A percentile compares a stretch with the other conserved stretches of the same genome.
Conservation (phyloP, 1,140 invertebrate species). For the Pseudomyrmex sp. region DNA sequence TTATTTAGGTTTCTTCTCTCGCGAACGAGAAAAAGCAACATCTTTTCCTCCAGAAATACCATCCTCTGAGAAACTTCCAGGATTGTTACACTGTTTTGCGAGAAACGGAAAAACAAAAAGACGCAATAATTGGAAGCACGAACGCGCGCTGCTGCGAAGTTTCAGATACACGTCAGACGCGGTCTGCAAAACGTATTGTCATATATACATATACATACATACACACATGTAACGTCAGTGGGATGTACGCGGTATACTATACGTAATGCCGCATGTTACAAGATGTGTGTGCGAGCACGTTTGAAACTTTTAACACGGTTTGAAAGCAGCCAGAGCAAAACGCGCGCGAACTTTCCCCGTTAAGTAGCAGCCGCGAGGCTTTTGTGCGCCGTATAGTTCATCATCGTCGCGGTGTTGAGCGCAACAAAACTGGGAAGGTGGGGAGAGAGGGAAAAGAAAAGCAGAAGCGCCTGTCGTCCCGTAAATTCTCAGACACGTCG, state of each 20-base stretch:
- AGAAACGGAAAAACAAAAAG: background rate
- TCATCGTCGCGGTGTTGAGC: constrained; percentile 1
- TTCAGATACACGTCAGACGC: background rate
- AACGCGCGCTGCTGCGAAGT: background rate
- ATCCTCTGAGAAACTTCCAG: background rate
- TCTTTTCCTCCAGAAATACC: background rate
- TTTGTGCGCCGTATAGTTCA: constrained; percentile 10
- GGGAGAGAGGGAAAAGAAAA: background rate
- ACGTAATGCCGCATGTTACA: background rate
- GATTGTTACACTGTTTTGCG: background rate
- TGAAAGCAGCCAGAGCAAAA: constrained; percentile 8
- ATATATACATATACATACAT: no score
- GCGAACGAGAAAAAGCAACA: background rate
- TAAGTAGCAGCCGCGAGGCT: constrained; percentile 31
- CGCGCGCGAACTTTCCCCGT: constrained; percentile 44
- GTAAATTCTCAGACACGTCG: constrained; percentile 52
- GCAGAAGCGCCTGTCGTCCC: constrained; percentile 34
- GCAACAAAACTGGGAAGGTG: background rate
- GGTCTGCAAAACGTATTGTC: no score
- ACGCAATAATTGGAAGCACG: background rate
- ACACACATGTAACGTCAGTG: background rate
- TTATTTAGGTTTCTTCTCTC: background rate
- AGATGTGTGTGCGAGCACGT: constrained; percentile 7
- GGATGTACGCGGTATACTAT: background rate
- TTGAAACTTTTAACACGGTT: constrained; percentile 22